Evolutionary conservation across 2,888 invertebrate genomes (phyloP), one percentile per base, ranked within the genome.

Genomic region (Andrena fulva): DNA sequence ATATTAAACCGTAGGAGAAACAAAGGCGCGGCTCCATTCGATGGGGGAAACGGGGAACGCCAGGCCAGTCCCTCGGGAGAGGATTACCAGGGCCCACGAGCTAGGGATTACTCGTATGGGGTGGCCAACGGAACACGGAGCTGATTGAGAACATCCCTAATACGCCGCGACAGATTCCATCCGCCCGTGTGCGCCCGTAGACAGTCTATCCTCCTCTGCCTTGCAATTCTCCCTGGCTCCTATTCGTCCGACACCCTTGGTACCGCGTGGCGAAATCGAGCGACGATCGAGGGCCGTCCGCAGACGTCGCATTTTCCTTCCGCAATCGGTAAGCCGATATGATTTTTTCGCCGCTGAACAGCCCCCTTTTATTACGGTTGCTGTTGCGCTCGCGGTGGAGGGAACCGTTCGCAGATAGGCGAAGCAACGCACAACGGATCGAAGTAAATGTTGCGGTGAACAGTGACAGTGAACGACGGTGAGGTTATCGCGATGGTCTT

Each of bases 111-210:
- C 91, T 90, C 89, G 92, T 87, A 89, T 91, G 88, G 92, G 92
- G 92, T 90, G 89, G 90, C 90, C 89, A 87, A 90, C 89, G 89
- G 91, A 92, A 92, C 89, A 91, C 85, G 89, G 88, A 92, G 90
- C 93, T 95, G 95, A 95, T 94, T 94, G 94, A 95, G 94, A 94
- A 94, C 95, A 94, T 94, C 94, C 94, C 94, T 95, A 95, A 95
- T 95, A 94, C 94, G 93, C 91, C 90, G 90, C 94, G 95, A 95
- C 95, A 94, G 94, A 91, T 92, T 94, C 94, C 94, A 94, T 94
- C 94, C 94, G 94, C 90, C 93, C 93, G 93, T 94, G 88, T 82
- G 90, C 91, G 89, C 87, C 91, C 91, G 89, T 92, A 92, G 91
- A 91, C 91, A 89, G 88, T 54, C 90, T 88, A 42, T 64, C 82